Percentiles rank a stretch among this genome's conserved stretches.
Evolutionary conservation across 2,888 invertebrate species (phyloP).

Genomic region (Rhaphigaster nebulosa): DNA sequence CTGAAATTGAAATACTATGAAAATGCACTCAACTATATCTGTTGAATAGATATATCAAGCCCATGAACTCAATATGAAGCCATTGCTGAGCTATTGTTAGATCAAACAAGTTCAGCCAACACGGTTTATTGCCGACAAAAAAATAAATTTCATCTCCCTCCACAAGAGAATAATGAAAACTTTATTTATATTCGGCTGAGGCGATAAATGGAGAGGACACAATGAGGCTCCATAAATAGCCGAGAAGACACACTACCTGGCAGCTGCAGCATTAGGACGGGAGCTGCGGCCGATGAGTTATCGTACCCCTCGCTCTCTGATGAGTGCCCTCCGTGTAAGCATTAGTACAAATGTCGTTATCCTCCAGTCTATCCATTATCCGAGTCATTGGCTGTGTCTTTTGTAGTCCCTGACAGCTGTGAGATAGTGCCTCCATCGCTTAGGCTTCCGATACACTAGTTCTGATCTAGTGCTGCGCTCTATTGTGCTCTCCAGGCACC

Average conservation of each 20-base stretch:
- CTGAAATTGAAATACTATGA: too few relatives aligned
- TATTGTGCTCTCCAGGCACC: not conserved
- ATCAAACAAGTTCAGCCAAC: not conserved
- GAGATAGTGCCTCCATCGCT: slow-evolving; percentile 5
- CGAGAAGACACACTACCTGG: slow-evolving; percentile 11
- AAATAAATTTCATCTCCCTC: slow-evolving; percentile 25
- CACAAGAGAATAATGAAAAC: not conserved
- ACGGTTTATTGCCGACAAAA: not conserved
- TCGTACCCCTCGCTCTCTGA: not conserved
- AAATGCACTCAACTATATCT: too few relatives aligned
- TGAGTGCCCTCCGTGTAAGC: slow-evolving; percentile 10
- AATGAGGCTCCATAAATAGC: not conserved
- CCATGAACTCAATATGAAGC: not conserved
- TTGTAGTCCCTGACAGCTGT: slow-evolving; percentile 19
- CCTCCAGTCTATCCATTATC: not conserved
- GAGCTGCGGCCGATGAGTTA: slow-evolving; percentile 26
- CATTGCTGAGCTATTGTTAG: not conserved
- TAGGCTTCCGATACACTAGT: slow-evolving; percentile 29
- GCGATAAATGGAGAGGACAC: not conserved
- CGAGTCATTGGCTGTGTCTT: slow-evolving; percentile 41
- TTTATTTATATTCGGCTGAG: not conserved
- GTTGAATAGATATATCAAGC: not conserved
- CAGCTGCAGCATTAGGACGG: not conserved
- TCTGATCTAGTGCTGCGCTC: slow-evolving; percentile 36
- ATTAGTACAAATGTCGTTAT: slow-evolving; percentile 35